These are phyloP conservation scores for Sarcophaga caerulescens DNA, from an alignment of 2,888 invertebrate genomes.

Conservation along the genomic window DNA sequence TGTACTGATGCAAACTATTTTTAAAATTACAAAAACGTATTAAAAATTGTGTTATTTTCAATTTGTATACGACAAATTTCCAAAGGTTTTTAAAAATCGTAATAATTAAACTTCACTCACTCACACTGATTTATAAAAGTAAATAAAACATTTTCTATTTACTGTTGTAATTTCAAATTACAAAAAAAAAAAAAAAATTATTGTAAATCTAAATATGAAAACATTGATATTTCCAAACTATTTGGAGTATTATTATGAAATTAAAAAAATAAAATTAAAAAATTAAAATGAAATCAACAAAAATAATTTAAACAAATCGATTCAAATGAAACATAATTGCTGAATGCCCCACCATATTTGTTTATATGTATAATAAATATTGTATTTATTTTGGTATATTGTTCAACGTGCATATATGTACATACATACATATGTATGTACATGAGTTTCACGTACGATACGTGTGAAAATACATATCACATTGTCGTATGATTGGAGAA, in stretches of 20 bases:
- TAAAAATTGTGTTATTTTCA: no score
- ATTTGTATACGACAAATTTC: no score
- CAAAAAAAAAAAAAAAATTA: neutral
- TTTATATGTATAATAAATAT: neutral
- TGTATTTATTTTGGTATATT: no score
- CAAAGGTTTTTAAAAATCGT: no score
- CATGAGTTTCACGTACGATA: neutral
- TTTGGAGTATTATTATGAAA: neutral
- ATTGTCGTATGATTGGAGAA: neutral
- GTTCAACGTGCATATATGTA: no score
- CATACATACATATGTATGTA: no score
- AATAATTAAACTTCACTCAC: no score
- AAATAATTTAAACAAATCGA: constrained; percentile 5
- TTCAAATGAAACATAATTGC: constrained; percentile 40
- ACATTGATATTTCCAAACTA: neutral
- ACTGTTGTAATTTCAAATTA: no score
- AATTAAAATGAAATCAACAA: constrained; percentile 12
- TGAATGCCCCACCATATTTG: neutral
- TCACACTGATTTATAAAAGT: no score
- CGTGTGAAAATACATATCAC: constrained; percentile 54
- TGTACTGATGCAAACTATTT: no score
- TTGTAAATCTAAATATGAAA: constrained; percentile 3
- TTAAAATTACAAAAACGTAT: no score
- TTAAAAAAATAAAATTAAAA: neutral
- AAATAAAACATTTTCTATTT: no score